Percentiles rank a stretch among this genome's conserved stretches.
Evolutionary conservation across 2,797 vertebrate genomes (phyloP).

Genomic region (Champsocephalus gunnari): DNA sequence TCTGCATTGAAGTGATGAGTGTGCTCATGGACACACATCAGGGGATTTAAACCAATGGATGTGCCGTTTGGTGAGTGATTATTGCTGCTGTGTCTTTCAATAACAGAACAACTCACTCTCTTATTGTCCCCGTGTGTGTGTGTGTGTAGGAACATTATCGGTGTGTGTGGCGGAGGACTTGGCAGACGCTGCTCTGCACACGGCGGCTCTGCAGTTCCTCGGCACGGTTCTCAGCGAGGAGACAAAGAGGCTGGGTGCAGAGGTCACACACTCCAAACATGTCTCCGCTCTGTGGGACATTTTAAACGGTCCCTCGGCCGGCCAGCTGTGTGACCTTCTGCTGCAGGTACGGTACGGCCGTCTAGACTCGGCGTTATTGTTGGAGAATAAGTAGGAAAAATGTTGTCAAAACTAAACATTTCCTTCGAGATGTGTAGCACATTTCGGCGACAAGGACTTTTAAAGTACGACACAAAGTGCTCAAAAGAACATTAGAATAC

Average conservation of each 20-base stretch:
- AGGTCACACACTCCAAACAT: conserved; percentile 9
- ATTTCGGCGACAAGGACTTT: too few relatives aligned
- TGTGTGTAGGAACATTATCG: conserved; percentile 84
- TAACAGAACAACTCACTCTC: conserved; percentile 20
- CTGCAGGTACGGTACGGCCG: conserved; percentile 91
- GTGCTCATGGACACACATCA: conserved; percentile 53
- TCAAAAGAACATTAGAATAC: too few relatives aligned
- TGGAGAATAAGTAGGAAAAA: too few relatives aligned
- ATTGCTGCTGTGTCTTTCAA: conserved; percentile 47
- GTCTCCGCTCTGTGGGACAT: conserved; percentile 75
- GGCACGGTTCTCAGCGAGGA: conserved; percentile 88
- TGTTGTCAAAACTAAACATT: too few relatives aligned
- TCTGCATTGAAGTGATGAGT: conserved; percentile 59
- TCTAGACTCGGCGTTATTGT: neutral
- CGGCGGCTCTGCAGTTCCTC: conserved; percentile 88
- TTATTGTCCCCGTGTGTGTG: neutral
- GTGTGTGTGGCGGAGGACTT: conserved; percentile 81
- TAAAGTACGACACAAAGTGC: too few relatives aligned
- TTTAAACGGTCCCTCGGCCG: conserved; percentile 81
- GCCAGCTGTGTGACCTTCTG: conserved; percentile 86
- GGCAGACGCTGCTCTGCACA: conserved; percentile 77
- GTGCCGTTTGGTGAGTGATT: conserved; percentile 40
- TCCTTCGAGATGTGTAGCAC: too few relatives aligned
- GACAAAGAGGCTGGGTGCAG: conserved; percentile 74
- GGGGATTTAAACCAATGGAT: conserved; percentile 44